Base-by-base conservation (phyloP, 2,113 vertebrate genomes). In the Cynoglossus semilaevis region DNA sequence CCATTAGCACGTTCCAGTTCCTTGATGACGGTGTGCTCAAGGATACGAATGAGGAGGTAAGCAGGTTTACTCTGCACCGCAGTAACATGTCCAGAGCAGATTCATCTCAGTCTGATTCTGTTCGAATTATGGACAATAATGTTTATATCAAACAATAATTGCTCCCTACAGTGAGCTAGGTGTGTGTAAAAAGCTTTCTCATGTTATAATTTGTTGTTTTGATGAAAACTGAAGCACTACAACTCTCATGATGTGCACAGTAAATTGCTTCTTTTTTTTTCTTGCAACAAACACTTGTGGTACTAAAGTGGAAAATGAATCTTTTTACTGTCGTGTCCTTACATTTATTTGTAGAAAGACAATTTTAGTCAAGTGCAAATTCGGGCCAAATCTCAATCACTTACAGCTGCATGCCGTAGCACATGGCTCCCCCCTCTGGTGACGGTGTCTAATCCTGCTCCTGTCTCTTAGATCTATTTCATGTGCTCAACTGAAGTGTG, bases 401-500 rank as follows among this genome's bases (percentile, higher is more conserved):
- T 49, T 62, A 42, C 70, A 74, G 67, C 70, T 64, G 70, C 58
- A 60, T 45, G 48, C 60, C 54, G 43, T 9, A 58, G 14, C 47
- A 53, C 19, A 18, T 19, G 41, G 34, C 16, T 5, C 53, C 9
- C 41, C 35, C 41, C 46, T 51, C 43, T 29, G 8, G 15, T 41
- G 51, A 57, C 47, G 38, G 53, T 15, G 58, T 69, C 12, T 40
- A 68, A 53, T 52, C 36, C 51, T 62, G 14, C 48, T 68, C 15
- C 29, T 1, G 4, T 17, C 17, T 49, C 45, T 58, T 80, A 92
- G 91, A 88, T 91, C 70, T 91, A 92, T 83, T 91, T 91, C 66
- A 91, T 92, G 90, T 92, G 91, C 71, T 89, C 90, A 0, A 90
- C 90, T 22, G 90, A 92, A 74, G 79, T 91, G 52, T 92, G 91